A percentile compares a stretch with the other conserved stretches of the same genome.
These are phyloP conservation scores for Ischnura elegans DNA, from an alignment of 2,888 invertebrate genomes.

Conservation along the genomic window DNA sequence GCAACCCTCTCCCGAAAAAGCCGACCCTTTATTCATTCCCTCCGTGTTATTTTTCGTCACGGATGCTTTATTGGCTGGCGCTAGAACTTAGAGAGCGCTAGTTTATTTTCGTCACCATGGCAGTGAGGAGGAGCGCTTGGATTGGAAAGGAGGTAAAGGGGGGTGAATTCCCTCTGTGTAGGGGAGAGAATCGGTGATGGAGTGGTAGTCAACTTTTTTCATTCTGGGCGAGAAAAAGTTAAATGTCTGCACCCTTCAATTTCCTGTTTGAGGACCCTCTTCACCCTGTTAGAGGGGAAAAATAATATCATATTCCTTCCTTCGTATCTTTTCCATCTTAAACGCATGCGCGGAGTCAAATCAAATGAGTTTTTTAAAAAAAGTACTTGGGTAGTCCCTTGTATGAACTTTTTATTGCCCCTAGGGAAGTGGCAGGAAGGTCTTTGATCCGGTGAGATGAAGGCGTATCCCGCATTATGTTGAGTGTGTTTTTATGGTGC, in stretches of 20 bases:
- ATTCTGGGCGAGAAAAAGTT: neutral
- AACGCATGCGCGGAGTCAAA: neutral
- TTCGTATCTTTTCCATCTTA: neutral
- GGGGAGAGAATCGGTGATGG: neutral
- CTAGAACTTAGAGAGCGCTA: neutral
- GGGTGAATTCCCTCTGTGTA: neutral
- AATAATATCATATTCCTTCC: neutral
- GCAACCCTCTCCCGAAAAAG: neutral
- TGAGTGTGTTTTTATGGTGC: neutral
- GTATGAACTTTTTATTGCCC: constrained; percentile 13
- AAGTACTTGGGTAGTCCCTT: neutral
- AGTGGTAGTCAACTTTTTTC: constrained; percentile 29
- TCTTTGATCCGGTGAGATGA: neutral
- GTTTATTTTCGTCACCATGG: constrained; percentile 61
- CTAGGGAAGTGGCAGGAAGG: neutral
- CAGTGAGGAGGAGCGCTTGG: neutral
- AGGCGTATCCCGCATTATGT: neutral
- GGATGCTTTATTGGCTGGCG: constrained; percentile 42
- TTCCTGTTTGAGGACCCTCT: neutral
- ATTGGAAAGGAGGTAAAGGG: neutral
- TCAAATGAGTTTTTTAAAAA: neutral
- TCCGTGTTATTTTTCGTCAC: constrained; percentile 50
- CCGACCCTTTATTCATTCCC: neutral
- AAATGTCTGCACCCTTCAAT: neutral
- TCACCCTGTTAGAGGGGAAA: neutral